Percentiles rank a stretch among this genome's conserved stretches.
phyloP scores from a whole-genome alignment of 2,888 invertebrate genomes.

The Syritta pipiens region DNA sequence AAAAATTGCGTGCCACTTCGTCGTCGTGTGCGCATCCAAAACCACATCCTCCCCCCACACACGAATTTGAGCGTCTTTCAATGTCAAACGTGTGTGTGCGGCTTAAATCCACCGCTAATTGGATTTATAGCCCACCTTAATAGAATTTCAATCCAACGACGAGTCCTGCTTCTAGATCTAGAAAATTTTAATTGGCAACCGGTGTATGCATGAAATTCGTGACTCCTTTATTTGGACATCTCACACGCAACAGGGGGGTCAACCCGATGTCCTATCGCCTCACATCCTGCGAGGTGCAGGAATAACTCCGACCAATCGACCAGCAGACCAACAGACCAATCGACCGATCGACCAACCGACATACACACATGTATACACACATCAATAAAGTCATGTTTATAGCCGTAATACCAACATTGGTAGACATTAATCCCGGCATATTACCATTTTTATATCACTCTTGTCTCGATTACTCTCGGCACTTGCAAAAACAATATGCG shows the following conservation, averaged over 20 bases:
- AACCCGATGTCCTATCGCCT: neutral
- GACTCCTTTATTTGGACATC: constrained; percentile 62
- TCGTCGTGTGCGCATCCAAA: constrained; percentile 35
- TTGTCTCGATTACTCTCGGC: constrained; percentile 68
- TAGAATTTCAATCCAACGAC: constrained; percentile 47
- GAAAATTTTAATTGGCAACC: constrained; percentile 67
- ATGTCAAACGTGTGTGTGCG: constrained; percentile 57
- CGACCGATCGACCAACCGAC: too few species aligned
- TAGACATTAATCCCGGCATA: constrained; percentile 66
- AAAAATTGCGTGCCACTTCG: constrained; percentile 53
- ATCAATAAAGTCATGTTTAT: constrained; percentile 65
- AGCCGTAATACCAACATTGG: constrained; percentile 63
- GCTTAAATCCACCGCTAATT: constrained; percentile 59
- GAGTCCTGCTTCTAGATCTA: constrained; percentile 45
- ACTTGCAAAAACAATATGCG: constrained; percentile 66
- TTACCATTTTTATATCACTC: constrained; percentile 67
- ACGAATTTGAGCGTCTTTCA: constrained; percentile 52
- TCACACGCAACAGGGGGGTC: constrained; percentile 49
- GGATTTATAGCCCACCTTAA: constrained; percentile 69
- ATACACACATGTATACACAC: constrained; percentile 35
- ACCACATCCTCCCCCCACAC: constrained; percentile 8
- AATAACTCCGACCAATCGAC: too few species aligned
- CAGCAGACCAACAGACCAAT: too few species aligned
- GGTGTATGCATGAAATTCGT: constrained; percentile 65
- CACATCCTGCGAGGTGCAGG: constrained; percentile 1